Base-by-base conservation (phyloP, 1,140 invertebrate species). In the Campodea augens region DNA sequence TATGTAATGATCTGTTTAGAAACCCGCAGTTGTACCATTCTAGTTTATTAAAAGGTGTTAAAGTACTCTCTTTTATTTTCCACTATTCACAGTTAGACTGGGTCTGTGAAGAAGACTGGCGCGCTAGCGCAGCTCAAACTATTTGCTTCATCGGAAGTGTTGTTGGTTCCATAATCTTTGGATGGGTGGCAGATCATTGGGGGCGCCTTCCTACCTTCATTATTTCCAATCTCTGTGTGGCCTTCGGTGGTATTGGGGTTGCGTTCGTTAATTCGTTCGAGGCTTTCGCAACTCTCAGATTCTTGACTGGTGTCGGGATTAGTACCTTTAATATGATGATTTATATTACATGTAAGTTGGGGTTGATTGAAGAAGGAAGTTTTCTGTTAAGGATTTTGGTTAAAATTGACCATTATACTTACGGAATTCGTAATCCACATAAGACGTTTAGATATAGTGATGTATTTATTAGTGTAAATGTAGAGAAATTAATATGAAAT, bases 311-410 rank as follows among this genome's bases (percentile, higher is more conserved):
- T 18, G 70, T 88, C 48, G 81, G 83, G 2, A 88, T 88, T 55
- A 83, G 88, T 60, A 88, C 87, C 58, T 85, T 82, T 57, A 88
- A 88, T 59, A 86, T 83, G 15, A 87, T 88, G 82, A 88, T 88
- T 81, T 89, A 89, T 50, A 88, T 89, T 57, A 63, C 88, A 49
- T 81, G 82, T 87, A 65, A 72, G 69, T 62, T 15, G 27, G 15
- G n/a, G n/a, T n/a, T n/a, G n/a, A n/a, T n/a, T n/a, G n/a, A n/a
- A n/a, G n/a, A n/a, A n/a, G n/a, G n/a, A n/a, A n/a, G n/a, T n/a
- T n/a, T n/a, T n/a, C n/a, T n/a, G n/a, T n/a, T n/a, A n/a, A n/a
- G n/a, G n/a, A n/a, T n/a, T n/a, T n/a, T n/a, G n/a, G n/a, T n/a
- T n/a, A n/a, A n/a, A n/a, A n/a, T n/a, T n/a, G n/a, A n/a, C n/a